Evolutionary conservation across 2,113 vertebrate species (phyloP), one percentile per base, ranked within the genome.

Genomic region (Archocentrus centrarchus): DNA sequence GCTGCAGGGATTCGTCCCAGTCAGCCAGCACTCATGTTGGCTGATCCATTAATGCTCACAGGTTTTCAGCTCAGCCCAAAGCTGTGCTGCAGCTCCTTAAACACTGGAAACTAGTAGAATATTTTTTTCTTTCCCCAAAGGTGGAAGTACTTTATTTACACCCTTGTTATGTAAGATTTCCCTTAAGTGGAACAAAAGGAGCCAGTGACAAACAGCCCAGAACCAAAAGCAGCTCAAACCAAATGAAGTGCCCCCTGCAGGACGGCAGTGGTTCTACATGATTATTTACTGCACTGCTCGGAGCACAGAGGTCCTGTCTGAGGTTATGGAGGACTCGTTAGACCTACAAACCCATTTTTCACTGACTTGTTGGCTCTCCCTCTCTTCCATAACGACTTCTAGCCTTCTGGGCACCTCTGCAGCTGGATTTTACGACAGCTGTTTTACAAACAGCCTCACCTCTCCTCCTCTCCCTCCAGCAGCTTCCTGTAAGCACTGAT

Each of bases 381-480:
- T 53, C 47, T n/a, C 53, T 53, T 2, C 66, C 27, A 0, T 32
- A 32, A 53, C 44, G 20, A 32, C 66, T 53, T 32, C 1, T 73
- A 24, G 47, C 44, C 44, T n/a, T 5, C 47, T 53, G 44, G 66
- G 47, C 47, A n/a, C 32, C 66, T 32, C 32, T 3, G 18, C 0
- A 44, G 44, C 3, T 50, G 22, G 30, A 0, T 22, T 57, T 57
- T 57, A 22, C 20, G 3, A 22, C 24, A 30, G 66, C 24, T 20
- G 66, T 53, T 70, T 70, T 13, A 30, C 44, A 53, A 70, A 30
- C 66, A 53, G 53, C 1, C 94, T 88, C 89, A 98, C 98, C 98
- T 96, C 94, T 98, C 98, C 95, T 99, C 98, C 95, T 99, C 98
- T 41, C 98, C 98, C 94, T 99, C 98, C 94, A 99, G 96, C 88